Conservation (phyloP, 2,113 vertebrate genomes). For the Amphiprion ocellaris region DNA sequence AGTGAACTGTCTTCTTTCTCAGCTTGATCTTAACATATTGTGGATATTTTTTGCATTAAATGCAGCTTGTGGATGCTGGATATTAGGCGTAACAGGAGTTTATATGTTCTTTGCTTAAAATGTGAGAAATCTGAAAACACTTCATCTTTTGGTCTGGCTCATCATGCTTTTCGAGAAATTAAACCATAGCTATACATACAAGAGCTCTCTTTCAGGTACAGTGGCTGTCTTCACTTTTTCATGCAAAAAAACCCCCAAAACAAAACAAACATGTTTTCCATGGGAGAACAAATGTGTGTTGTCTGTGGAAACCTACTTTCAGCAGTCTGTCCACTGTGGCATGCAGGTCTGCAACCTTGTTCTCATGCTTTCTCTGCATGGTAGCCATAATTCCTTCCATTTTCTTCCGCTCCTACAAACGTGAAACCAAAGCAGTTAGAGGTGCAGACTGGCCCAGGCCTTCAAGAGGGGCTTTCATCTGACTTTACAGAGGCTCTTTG, state of each 20-base stretch:
- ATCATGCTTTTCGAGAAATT: background rate
- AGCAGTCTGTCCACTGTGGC: slow-evolving; percentile 75
- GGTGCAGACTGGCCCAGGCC: slow-evolving; percentile 10
- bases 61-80: no score
- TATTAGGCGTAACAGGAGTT: no score
- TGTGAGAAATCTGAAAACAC: background rate
- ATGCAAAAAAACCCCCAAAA: background rate
- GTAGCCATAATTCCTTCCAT: slow-evolving; percentile 72
- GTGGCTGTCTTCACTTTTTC: slow-evolving; percentile 3
- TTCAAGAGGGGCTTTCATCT: slow-evolving; percentile 70
- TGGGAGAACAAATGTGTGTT: background rate
- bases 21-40: no score
- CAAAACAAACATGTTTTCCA: background rate
- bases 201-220: background rate
- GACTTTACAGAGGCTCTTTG: slow-evolving; percentile 72
- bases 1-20: no score
- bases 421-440: slow-evolving; percentile 68
- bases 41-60: no score
- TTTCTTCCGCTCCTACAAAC: slow-evolving; percentile 81
- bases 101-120: no score
- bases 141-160: background rate
- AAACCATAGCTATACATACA: background rate
- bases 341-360: slow-evolving; percentile 79
- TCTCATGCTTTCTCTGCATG: slow-evolving; percentile 79
- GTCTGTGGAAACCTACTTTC: slow-evolving; percentile 67